Evolutionary conservation across 2,888 invertebrate species (phyloP), one percentile per base, ranked within the genome.

Genomic region (Gymnocheta viridis): DNA sequence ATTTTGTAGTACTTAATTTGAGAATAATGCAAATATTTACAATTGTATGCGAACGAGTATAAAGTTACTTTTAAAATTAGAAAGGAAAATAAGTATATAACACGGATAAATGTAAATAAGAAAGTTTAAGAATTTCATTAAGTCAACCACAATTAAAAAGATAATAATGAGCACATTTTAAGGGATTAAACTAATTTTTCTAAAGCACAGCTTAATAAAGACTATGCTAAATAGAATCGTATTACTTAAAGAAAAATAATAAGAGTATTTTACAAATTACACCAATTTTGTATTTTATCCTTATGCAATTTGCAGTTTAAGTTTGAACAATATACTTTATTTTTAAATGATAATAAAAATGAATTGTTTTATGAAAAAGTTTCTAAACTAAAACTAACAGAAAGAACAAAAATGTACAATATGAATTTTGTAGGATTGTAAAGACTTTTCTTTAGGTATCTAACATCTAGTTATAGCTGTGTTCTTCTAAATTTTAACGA

Each of bases 371-470:
- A 51, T 17, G 0, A 70, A 70, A 73, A 72, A 47, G 77, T 67
- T 72, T 73, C 84, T 81, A 77, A 81, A 73, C 60, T 84, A 73
- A 72, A 78, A 62, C 77, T 84, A 84, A 35, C 5, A 62, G 73
- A 73, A 67, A 72, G 14, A 77, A 77, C 60, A 84, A 77, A 56
- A 74, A 80, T 80, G 35, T 56, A 51, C 77, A 77, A 51, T 2
- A 54, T 44, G 64, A 80, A 70, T 81, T 74, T 70, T 78, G 58
- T 24, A 27, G 6, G 19, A 14, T 41, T 51, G 32, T 38, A 47
- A 38, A 60, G 32, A 69, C 29, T 32, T 38, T 22, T n/a, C 4
- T 19, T 1, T 49, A 41, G 32, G 35, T 77, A 54, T 29, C 22
- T 60, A 74, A 47, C 17, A 56, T 27, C 24, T 62, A 62, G 64